Evolutionary conservation across 2,888 invertebrate species (phyloP), one percentile per base, ranked within the genome.

Genomic region (Lacanobia oleracea): DNA sequence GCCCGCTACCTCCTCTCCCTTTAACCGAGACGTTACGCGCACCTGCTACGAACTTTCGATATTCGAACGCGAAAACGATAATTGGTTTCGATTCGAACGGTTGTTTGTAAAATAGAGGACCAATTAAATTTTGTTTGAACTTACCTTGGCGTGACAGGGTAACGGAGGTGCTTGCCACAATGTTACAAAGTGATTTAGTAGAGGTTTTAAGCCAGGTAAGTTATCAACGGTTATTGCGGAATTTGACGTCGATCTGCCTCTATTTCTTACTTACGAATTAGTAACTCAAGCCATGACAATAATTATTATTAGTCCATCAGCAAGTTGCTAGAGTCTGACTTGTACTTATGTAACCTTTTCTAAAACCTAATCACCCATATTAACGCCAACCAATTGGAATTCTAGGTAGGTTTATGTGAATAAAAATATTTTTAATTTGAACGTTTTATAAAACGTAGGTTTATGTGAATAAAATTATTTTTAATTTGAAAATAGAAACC

Each of bases 41-140:
- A 94, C 94, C 94, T 94, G 94, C 91, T 91, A 89, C 94, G 88
- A 93, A 94, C 94, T 94, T 94, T 93, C 93, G 93, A 93, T 94
- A 93, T 92, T 90, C 91, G 90, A 91, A 93, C 92, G 91, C 91
- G 94, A 92, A 93, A 94, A 93, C 94, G 93, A 93, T 94, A 94
- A 94, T 94, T 94, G 94, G 93, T 94, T 94, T 93, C 93, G 90
- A 93, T 93, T 92, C 89, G 83, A 88, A 86, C 91, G 90, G 91
- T 93, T 94, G 94, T 94, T 94, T 94, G 92, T 91, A 89, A 91
- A 94, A 92, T 91, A 91, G 92, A 88, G 88, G 87, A 81, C 90
- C 94, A 93, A 94, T 94, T 94, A 94, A 94, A 94, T 93, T 92
- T 93, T 92, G 92, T 93, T 92, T 89, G 89, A 87, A 88, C 87